phyloP scores from a whole-genome alignment of 1,140 invertebrate species.

The Macrostomum lignano region DNA sequence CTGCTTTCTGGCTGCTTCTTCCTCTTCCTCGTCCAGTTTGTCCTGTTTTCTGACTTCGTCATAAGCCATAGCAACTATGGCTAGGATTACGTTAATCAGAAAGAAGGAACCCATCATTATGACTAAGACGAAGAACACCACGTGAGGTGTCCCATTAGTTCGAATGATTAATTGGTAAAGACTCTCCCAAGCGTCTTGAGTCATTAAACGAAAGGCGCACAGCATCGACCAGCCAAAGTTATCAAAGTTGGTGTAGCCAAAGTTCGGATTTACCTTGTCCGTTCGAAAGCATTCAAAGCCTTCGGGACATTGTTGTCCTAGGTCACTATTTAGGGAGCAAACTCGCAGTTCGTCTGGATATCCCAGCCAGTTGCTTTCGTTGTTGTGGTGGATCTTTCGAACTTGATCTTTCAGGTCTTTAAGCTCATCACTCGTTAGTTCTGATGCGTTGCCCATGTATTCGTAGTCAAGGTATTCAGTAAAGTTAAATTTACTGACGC shows the following conservation, averaged over 20 bases:
- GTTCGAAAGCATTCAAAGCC: slow-evolving; percentile 13
- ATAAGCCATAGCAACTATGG: slow-evolving; percentile 95
- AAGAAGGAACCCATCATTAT: slow-evolving; percentile 95
- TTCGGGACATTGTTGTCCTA: background rate
- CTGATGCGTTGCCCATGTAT: too few relatives aligned
- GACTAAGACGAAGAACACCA: slow-evolving; percentile 52
- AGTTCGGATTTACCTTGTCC: slow-evolving; percentile 71
- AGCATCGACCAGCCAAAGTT: slow-evolving; percentile 84
- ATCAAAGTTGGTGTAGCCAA: slow-evolving; percentile 84
- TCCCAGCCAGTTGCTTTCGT: too few relatives aligned
- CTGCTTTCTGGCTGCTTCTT: too few relatives aligned
- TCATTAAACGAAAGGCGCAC: slow-evolving; percentile 79
- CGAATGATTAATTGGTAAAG: slow-evolving; percentile 1
- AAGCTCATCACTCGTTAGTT: too few relatives aligned
- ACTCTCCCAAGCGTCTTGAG: slow-evolving; percentile 92
- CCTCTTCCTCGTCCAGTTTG: slow-evolving; percentile 58
- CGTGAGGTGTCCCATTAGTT: slow-evolving; percentile 4
- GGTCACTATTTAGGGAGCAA: too few relatives aligned
- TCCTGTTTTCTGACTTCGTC: slow-evolving; percentile 69
- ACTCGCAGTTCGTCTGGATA: too few relatives aligned
- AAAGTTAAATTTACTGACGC: slow-evolving; percentile 61
- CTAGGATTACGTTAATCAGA: slow-evolving; percentile 88
- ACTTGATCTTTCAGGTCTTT: too few relatives aligned
- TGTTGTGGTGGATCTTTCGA: too few relatives aligned
- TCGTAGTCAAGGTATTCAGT: too few relatives aligned